phyloP scores from a whole-genome alignment of 2,797 vertebrate species.

The Iguana delicatissima region DNA sequence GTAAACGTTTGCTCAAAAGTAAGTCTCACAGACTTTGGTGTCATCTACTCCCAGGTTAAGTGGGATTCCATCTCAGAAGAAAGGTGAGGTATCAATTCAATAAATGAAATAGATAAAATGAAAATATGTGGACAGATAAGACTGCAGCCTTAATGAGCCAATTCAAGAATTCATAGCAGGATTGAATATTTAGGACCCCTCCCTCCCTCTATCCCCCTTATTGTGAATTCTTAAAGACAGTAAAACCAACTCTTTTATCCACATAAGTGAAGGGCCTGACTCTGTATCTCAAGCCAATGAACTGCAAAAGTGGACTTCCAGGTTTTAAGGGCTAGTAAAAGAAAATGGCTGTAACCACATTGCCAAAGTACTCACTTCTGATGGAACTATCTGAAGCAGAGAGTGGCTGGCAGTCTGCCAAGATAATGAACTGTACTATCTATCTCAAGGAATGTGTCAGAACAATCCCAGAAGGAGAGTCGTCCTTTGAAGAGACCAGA shows the following conservation, averaged over 20 bases:
- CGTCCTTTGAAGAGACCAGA: neutral
- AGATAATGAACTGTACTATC: neutral
- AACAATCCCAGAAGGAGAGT: neutral
- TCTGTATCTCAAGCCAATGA: neutral
- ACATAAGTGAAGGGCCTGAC: neutral
- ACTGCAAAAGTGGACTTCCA: neutral
- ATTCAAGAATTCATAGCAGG: neutral
- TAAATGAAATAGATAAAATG: too few species aligned
- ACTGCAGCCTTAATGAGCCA: neutral
- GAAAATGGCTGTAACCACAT: neutral
- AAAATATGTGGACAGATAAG: neutral
- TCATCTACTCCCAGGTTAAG: neutral
- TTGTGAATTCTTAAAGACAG: conserved; percentile 1
- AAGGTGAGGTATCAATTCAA: too few species aligned
- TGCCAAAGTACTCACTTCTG: neutral
- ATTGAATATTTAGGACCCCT: neutral
- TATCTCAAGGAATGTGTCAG: neutral
- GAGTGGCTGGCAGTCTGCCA: neutral
- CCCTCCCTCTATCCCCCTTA: neutral
- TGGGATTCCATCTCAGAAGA: too few species aligned
- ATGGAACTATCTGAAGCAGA: conserved; percentile 2
- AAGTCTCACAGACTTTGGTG: neutral
- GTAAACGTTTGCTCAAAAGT: neutral
- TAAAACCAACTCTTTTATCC: conserved; percentile 37
- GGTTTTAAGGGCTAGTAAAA: neutral